Evolutionary conservation across 2,888 invertebrate genomes (phyloP).

Genomic region (Folsomia candida): DNA sequence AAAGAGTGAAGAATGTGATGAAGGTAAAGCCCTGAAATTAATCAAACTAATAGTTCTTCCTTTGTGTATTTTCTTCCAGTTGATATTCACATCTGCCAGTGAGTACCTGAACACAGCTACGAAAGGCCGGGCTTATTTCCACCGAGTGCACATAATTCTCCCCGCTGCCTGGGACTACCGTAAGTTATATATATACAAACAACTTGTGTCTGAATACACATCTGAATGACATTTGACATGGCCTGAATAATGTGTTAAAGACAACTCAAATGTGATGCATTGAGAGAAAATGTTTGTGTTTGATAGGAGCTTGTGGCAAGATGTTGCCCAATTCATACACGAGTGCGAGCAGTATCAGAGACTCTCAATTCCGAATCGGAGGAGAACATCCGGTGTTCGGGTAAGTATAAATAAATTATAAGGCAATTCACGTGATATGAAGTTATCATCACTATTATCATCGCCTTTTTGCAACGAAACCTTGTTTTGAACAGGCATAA

Average conservation of each 20-base stretch:
- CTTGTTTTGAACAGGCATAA: too few relatives aligned
- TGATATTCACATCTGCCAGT: slow-evolving; percentile 60
- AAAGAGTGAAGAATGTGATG: slow-evolving; percentile 14
- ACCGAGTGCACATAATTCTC: slow-evolving; percentile 61
- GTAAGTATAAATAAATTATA: too few relatives aligned
- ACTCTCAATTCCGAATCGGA: slow-evolving; percentile 59
- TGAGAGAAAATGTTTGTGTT: too few relatives aligned
- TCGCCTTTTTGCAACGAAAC: too few relatives aligned
- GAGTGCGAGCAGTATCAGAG: slow-evolving; percentile 56
- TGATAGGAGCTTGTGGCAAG: slow-evolving; percentile 47
- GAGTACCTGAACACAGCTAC: slow-evolving; percentile 61
- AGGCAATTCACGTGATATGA: too few relatives aligned
- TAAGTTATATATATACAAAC: too few relatives aligned
- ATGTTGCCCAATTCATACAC: slow-evolving; percentile 53
- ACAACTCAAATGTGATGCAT: too few relatives aligned
- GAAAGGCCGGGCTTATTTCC: slow-evolving; percentile 61
- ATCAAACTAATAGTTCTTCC: slow-evolving; percentile 33
- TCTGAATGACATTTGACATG: too few relatives aligned
- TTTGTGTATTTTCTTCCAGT: slow-evolving; percentile 55
- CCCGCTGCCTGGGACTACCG: slow-evolving; percentile 57
- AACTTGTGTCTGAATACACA: too few relatives aligned
- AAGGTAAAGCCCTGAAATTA: slow-evolving; percentile 17
- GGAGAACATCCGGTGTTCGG: slow-evolving; percentile 59
- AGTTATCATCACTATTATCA: too few relatives aligned
- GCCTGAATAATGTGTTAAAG: too few relatives aligned